Conservation (phyloP, 2,113 vertebrate species). For the Tragelaphus imberbis region DNA sequence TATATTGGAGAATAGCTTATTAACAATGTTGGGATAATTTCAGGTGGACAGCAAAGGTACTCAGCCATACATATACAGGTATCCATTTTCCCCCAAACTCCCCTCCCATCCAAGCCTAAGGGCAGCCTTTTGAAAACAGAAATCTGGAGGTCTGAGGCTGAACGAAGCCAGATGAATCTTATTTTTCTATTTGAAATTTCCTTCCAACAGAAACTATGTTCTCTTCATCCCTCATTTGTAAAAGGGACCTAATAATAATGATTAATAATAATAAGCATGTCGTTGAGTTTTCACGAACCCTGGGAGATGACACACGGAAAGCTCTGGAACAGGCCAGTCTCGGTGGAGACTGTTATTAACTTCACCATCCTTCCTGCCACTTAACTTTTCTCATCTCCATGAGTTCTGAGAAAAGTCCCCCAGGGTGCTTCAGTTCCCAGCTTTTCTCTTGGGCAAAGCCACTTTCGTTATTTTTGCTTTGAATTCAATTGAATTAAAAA, state of each 20-base stretch:
- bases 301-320: accelerated
- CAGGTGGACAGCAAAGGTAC: neutral
- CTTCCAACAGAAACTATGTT: neutral
- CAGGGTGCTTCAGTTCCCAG: neutral
- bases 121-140: accelerated
- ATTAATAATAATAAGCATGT: neutral
- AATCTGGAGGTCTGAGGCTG: accelerated
- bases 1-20: neutral
- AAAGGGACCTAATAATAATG: neutral
- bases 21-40: neutral
- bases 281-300: accelerated
- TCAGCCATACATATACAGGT: neutral
- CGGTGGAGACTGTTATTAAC: accelerated
- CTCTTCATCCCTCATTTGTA: neutral
- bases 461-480: neutral
- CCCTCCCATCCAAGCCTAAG: neutral
- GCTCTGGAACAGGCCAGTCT: neutral
- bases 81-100: accelerated
- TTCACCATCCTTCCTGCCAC: neutral
- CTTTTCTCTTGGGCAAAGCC: neutral
- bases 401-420: neutral
- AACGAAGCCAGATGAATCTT: neutral
- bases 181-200: neutral
- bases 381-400: neutral
- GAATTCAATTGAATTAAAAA: neutral